These are phyloP conservation scores for Antennarius striatus DNA, from an alignment of 2,113 vertebrate species.

Conservation along the genomic window DNA sequence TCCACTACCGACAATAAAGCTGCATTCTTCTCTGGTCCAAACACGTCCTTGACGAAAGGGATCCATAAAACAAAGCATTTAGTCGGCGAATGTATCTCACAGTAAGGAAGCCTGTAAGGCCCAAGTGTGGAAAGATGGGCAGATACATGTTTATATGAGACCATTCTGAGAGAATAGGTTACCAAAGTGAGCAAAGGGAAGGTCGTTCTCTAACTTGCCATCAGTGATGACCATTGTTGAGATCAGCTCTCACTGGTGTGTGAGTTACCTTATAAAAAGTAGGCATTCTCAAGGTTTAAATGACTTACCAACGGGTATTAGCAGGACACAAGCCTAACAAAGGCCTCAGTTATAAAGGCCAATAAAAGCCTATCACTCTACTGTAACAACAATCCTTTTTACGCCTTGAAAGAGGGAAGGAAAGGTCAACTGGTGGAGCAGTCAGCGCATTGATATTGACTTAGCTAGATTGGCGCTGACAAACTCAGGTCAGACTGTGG, in stretches of 20 bases:
- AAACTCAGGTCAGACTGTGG: conserved; percentile 74
- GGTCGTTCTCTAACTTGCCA: conserved; percentile 67
- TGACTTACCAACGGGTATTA: conserved; percentile 78
- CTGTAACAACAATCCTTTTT: conserved; percentile 80
- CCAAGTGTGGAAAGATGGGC: not conserved
- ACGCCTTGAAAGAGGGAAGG: conserved; percentile 67
- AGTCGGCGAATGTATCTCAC: conserved; percentile 7
- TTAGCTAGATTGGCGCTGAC: conserved; percentile 73
- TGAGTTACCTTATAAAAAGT: conserved; percentile 77
- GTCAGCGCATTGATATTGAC: conserved; percentile 78
- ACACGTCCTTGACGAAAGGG: conserved; percentile 44
- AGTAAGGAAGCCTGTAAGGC: conserved; percentile 8
- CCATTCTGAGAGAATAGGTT: conserved; percentile 27
- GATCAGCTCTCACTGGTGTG: conserved; percentile 67
- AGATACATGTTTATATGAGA: conserved; percentile 12
- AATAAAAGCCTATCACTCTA: conserved; percentile 80
- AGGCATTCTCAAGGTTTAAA: conserved; percentile 77
- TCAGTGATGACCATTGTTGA: conserved; percentile 66
- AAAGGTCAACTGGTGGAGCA: conserved; percentile 78
- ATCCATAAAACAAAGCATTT: conserved; percentile 40
- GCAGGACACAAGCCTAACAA: conserved; percentile 78
- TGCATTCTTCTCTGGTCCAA: conserved; percentile 70
- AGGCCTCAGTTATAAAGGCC: conserved; percentile 76
- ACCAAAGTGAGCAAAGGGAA: conserved; percentile 60
- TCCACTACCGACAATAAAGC: conserved; percentile 62